These are phyloP conservation scores for Caiman crocodilus DNA, from an alignment of 2,797 vertebrate genomes.

Conservation along the genomic window DNA sequence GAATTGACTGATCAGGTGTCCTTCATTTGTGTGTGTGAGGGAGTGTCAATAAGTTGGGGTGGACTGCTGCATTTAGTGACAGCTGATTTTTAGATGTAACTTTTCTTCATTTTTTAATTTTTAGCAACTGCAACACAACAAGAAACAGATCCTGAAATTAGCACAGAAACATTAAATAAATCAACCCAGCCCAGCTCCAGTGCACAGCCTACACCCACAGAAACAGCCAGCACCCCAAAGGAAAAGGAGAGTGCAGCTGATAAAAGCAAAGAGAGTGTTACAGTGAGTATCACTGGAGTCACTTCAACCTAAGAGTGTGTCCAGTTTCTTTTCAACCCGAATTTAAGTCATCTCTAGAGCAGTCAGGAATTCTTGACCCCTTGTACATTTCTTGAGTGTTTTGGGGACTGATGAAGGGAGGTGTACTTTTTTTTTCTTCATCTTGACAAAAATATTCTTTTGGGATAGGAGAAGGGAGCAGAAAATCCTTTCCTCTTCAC, in stretches of 20 bases:
- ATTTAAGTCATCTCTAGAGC: background rate
- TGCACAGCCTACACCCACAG: conserved; percentile 83
- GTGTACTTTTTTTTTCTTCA: background rate
- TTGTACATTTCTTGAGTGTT: conserved; percentile 47
- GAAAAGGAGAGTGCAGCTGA: conserved; percentile 90
- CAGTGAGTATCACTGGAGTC: conserved; percentile 82
- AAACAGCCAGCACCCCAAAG: conserved; percentile 82
- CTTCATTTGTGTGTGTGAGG: background rate
- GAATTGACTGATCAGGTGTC: background rate
- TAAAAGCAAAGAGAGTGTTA: conserved; percentile 91
- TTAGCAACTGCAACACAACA: conserved; percentile 94
- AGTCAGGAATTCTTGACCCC: background rate
- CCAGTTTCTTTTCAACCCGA: background rate
- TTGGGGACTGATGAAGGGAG: conserved; percentile 8
- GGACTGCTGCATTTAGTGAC: background rate
- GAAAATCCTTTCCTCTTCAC: conserved; percentile 44
- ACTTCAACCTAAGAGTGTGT: conserved; percentile 5
- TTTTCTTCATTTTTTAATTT: conserved; percentile 20
- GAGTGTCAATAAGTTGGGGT: background rate
- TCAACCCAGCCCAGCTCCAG: conserved; percentile 85
- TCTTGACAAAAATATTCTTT: background rate
- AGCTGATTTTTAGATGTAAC: background rate
- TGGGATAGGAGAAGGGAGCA: background rate
- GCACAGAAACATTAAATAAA: conserved; percentile 87
- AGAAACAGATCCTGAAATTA: conserved; percentile 90